These are phyloP conservation scores for Tachysurus fulvidraco DNA, from an alignment of 2,113 vertebrate species.

Conservation along the genomic window DNA sequence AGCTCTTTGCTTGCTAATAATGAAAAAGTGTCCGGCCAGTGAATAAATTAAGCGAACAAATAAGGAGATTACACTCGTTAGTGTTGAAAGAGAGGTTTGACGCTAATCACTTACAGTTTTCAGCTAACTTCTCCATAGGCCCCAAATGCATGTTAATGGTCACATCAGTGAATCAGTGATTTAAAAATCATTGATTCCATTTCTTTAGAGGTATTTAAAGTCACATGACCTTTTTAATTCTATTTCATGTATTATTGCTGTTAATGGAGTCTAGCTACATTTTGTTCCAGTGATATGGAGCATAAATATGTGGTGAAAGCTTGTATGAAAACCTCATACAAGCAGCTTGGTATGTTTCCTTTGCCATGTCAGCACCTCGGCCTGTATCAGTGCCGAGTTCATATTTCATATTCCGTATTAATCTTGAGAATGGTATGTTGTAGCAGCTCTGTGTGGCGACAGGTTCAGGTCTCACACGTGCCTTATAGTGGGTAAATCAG, in stretches of 20 bases:
- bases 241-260: not conserved
- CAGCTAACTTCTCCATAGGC: not conserved
- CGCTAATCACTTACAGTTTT: not conserved
- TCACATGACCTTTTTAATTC: not conserved
- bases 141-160: not conserved
- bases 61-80: not conserved
- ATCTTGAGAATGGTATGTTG: constrained; percentile 18
- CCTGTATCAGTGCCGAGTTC: not conserved
- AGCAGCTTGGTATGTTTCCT: not conserved
- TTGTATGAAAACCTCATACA: constrained; percentile 12
- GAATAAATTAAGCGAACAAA: constrained; percentile 11
- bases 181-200: not conserved
- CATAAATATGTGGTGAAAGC: constrained; percentile 15
- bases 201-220: not conserved
- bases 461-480: constrained; percentile 20
- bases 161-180: not conserved
- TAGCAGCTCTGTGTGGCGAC: constrained; percentile 8
- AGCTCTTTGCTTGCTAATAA: constrained; percentile 30
- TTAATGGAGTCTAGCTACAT: not conserved
- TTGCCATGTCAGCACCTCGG: not conserved
- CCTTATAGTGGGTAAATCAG: constrained; percentile 30
- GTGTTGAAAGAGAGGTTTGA: not conserved
- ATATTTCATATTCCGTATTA: constrained; percentile 38
- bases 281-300: not conserved
- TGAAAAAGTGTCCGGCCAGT: constrained; percentile 7